Base-by-base conservation (phyloP, 2,113 vertebrate species). In the Salvelinus namaycush region DNA sequence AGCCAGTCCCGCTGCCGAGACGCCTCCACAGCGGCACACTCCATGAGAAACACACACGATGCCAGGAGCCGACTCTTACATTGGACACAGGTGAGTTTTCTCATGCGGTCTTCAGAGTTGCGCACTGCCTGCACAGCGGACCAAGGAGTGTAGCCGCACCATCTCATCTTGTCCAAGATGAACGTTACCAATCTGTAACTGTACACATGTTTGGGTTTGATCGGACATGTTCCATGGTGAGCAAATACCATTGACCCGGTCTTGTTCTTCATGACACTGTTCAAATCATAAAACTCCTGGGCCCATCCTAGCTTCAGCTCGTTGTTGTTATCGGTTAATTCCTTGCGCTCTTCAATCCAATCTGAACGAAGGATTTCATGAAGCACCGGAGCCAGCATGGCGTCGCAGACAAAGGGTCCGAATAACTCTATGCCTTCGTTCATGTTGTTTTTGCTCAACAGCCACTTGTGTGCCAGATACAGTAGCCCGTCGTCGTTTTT, bases 121-220 rank as follows among this genome's bases (percentile, higher is more conserved):
- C 57, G 13, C 57, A 59, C 57, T 59, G 57, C 57, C 18, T 59
- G 16, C 57, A 59, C 57, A 59, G 57, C 57, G 13, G 57, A 59
- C 57, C 57, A 59, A 59, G 57, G 57, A n/a, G 57, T 59, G 18
- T 59, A 59, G 57, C 57, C 57, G n/a, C 57, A 59, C 57, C 57
- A 59, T 59, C 57, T 59, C 57, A 59, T 59, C 18, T 59, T 59
- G 18, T n/a, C 57, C 57, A 59, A 59, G 13, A 59, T 59, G 57
- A 3, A 4, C n/a, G 57, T 20, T n/a, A 18, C 13, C 14, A 20
- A 5, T 59, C 7, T 59, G 57, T 20, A 5, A 59, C 57, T 7
- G 57, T 59, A 3, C 4, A 6, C 57, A 7, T 2, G 0, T 0
- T 7, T 59, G 6, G 1, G 14, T 1, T 59, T 1, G 13, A 5